These are phyloP conservation scores for Pagrus major DNA, from an alignment of 2,113 vertebrate genomes.

Conservation along the genomic window DNA sequence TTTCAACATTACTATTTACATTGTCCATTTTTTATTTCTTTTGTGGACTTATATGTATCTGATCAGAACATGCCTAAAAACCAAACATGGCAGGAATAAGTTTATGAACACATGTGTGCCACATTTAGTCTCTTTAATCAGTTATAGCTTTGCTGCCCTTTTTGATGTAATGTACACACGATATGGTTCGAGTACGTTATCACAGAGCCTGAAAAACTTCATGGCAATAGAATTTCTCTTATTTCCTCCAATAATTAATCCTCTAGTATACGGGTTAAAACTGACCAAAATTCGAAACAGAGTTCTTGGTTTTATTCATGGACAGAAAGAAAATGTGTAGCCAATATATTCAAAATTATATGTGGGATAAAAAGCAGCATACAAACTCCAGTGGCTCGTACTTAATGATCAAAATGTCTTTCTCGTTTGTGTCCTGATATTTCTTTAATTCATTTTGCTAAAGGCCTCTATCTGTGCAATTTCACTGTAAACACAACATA, in stretches of 20 bases:
- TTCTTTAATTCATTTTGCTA: no score
- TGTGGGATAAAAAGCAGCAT: no score
- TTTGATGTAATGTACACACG: constrained; percentile 26
- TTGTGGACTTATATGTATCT: constrained; percentile 12
- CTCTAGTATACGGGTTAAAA: background rate
- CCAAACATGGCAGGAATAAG: background rate
- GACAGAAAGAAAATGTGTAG: background rate
- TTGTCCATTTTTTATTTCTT: background rate
- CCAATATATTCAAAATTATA: no score
- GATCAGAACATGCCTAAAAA: background rate
- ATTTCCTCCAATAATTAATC: constrained; percentile 26
- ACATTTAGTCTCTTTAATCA: background rate
- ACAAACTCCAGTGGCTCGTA: no score
- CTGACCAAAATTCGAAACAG: constrained; percentile 15
- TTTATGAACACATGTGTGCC: constrained; percentile 43
- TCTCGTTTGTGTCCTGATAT: no score
- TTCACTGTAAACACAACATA: no score
- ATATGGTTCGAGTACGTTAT: background rate
- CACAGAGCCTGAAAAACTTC: constrained; percentile 11
- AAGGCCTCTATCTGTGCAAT: no score
- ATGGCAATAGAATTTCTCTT: constrained; percentile 18
- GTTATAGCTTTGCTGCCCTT: background rate
- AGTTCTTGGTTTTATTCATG: background rate
- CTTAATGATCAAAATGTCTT: no score
- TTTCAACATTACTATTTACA: background rate